phyloP scores from a whole-genome alignment of 1,140 invertebrate species.

The Hycleus phaleratus region DNA sequence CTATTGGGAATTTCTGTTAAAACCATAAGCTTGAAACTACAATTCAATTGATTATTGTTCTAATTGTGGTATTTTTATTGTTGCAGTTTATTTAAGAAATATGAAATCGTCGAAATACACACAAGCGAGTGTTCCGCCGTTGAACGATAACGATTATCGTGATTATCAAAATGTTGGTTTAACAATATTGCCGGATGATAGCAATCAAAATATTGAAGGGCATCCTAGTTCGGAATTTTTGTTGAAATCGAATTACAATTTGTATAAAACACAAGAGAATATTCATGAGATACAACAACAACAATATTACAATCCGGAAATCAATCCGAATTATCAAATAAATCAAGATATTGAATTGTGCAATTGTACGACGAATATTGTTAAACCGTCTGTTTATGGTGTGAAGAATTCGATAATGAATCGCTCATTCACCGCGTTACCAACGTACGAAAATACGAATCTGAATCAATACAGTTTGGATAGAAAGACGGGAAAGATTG shows the following conservation, averaged over 20 bases:
- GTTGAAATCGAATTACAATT: conserved; percentile 24
- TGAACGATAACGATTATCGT: conserved; percentile 31
- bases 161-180: conserved; percentile 33
- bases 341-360: conserved; percentile 28
- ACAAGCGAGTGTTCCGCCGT: conserved; percentile 28
- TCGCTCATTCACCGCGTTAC: conserved; percentile 29
- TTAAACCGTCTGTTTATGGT: conserved; percentile 15
- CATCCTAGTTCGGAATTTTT: conserved; percentile 29
- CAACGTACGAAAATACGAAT: conserved; percentile 27
- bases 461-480: conserved; percentile 33
- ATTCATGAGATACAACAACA: conserved; percentile 17
- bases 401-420: conserved; percentile 30
- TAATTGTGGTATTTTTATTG: not conserved
- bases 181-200: conserved; percentile 25
- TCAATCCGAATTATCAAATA: conserved; percentile 17
- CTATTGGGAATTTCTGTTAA: too few species aligned
- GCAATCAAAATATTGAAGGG: conserved; percentile 23
- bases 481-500: conserved; percentile 22
- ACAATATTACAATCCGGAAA: conserved; percentile 10
- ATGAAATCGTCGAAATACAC: conserved; percentile 38
- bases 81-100: not conserved
- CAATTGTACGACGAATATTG: conserved; percentile 25
- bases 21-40: too few species aligned
- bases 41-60: too few species aligned
- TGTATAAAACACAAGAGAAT: conserved; percentile 19